Evolutionary conservation across 2,888 invertebrate species (phyloP), one percentile per base, ranked within the genome.

Genomic region (Phortica okadai): DNA sequence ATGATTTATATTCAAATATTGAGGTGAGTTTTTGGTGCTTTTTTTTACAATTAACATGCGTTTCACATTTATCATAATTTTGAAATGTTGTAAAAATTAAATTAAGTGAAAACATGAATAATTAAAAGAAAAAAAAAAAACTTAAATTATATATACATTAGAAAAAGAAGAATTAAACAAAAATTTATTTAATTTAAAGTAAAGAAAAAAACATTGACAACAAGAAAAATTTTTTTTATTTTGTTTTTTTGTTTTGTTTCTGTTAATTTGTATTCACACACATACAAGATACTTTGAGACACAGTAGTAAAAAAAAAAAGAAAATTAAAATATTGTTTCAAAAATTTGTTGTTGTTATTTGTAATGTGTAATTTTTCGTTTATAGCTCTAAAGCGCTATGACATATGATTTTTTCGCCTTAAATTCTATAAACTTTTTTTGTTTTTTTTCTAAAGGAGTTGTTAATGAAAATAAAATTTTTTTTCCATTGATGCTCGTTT

Each of bases 221-320:
- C 81, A 81, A 87, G 58, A 21, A 73, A 76, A 78, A 69, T 74
- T 58, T 74, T 82, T 66, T 66, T 67, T 58, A 64, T 80, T 66
- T 16, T 79, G 67, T 79, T 80, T 82, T 77, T 84, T 75, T 56
- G 78, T 81, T 79, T 78, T 78, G 76, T 77, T 80, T 78, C 83
- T 80, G 67, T 76, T 83, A 85, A 83, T 87, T 84, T 84, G 79
- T 89, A 89, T 90, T 90, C 89, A 91, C 91, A 91, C 91, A 91
- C 91, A 91, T 90, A 91, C 91, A 91, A 91, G 91, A 91, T 91
- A 91, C 91, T 91, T 91, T 91, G 91, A 89, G 90, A 89, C 88
- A 89, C 87, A 84, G 88, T 87, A 87, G 82, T 79, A 21, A 77
- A 80, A 80, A 83, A 83, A 83, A 80, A 80, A 1, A 7, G 4